These are phyloP conservation scores for Phymanthus crucifer DNA, from an alignment of 92 coral and sea anemone genomes.

Conservation along the genomic window DNA sequence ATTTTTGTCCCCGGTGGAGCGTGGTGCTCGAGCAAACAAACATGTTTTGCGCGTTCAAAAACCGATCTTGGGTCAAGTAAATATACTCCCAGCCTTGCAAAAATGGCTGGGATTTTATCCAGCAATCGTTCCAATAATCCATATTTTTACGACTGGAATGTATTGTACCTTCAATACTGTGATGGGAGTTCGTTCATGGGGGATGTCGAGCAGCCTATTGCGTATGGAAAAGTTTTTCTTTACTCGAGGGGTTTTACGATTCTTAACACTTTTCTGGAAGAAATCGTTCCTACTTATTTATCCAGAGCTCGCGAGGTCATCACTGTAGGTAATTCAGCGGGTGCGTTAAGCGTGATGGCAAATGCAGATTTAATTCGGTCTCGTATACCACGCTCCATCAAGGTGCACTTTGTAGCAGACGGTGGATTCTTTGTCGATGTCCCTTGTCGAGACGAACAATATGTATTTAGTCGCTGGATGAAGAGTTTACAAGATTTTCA, in stretches of 20 bases:
- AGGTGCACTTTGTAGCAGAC: conserved; percentile 72
- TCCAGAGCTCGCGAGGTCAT: conserved; percentile 51
- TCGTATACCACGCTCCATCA: conserved; percentile 48
- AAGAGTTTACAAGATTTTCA: conserved; percentile 60
- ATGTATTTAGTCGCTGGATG: conserved; percentile 63
- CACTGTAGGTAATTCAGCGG: conserved; percentile 85
- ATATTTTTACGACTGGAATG: conserved; percentile 88
- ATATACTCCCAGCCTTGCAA: conserved; percentile 27
- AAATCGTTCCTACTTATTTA: conserved; percentile 57
- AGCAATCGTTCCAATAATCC: conserved; percentile 49
- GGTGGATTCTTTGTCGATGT: conserved; percentile 81
- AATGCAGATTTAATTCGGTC: conserved; percentile 77
- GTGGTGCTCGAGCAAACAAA: conserved; percentile 73
- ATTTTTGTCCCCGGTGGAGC: conserved; percentile 85
- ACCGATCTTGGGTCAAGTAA: conserved; percentile 68
- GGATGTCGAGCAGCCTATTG: conserved; percentile 61
- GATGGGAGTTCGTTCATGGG: conserved; percentile 94
- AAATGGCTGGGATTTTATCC: conserved; percentile 67
- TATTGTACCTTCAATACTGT: conserved; percentile 75
- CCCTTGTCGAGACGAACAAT: conserved; percentile 21
- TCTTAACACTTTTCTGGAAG: conserved; percentile 63
- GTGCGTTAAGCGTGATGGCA: conserved; percentile 80
- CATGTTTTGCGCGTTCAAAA: conserved; percentile 70
- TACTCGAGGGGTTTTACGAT: conserved; percentile 76
- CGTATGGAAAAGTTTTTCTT: conserved; percentile 48